Evolutionary conservation across 92 coral and sea anemone species (phyloP), one percentile per base, ranked within the genome.

Genomic region (Porites rus): DNA sequence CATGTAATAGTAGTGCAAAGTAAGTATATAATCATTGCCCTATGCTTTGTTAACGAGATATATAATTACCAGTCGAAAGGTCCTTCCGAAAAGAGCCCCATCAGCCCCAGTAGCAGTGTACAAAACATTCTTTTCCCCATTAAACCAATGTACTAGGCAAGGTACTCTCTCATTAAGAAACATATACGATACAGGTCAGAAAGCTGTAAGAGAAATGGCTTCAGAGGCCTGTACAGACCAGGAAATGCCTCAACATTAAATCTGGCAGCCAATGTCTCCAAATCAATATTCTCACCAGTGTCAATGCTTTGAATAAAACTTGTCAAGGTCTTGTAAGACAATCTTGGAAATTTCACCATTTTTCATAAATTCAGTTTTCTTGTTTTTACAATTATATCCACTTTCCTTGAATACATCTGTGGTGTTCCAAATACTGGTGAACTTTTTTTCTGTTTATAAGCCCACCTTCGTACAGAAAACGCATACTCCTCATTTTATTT

Each of bases 71-170:
- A 22, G 24, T 90, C 24, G 94, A 87, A 63, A 84, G 88, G 89
- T 90, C 87, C 74, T 93, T 92, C 61, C 84, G 90, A 92, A 89
- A 51, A 88, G 94, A 68, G 92, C 88, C 51, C 92, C 94, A 72
- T 89, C 92, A 24, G 91, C 96, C 12, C 92, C 92, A 12, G 88
- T 60, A 14, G 96, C 92, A 20, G 88, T 92, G 56, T 31, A 63
- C 38, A 88, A 77, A 65, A 86, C 83, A 17, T 56, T 31, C 67
- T 64, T 31, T 73, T 88, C 92, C 10, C 74, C 84, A 77, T 93
- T 77, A 88, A 91, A 93, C 94, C 94, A 93, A 52, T 88, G 92
- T 28, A 93, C n/a, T n/a, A n/a, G 89, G 83, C 94, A 88, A 58
- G 92, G 90, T 1, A 25, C 75, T 54, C 77, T 73, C 22, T 61